Evolutionary conservation across 2,888 invertebrate species (phyloP).

Genomic region (Timandra comae): DNA sequence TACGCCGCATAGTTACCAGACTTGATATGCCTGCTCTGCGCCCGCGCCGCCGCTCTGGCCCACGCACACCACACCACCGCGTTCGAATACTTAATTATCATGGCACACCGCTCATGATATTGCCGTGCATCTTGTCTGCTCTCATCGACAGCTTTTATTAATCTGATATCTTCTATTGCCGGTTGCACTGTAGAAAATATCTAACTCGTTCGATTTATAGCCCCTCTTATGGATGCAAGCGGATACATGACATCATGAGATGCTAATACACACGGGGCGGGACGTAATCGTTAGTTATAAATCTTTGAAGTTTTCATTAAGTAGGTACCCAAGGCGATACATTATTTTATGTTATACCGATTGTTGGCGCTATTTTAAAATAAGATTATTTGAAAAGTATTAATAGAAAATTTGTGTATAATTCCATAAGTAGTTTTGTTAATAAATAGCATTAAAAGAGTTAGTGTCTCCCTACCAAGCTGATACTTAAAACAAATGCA

Average conservation of each 20-base stretch:
- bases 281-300: conserved; percentile 54
- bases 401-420: too few relatives aligned
- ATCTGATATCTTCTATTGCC: conserved; percentile 65
- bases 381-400: too few relatives aligned
- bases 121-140: conserved; percentile 60
- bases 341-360: too few relatives aligned
- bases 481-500: too few relatives aligned
- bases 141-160: conserved; percentile 65
- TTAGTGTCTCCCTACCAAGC: too few relatives aligned
- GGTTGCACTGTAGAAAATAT: conserved; percentile 57
- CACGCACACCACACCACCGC: conserved; percentile 54
- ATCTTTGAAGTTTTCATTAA: conserved; percentile 45
- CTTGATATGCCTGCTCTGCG: conserved; percentile 65
- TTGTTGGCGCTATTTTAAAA: too few relatives aligned
- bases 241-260: conserved; percentile 66
- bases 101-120: conserved; percentile 65
- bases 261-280: conserved; percentile 52
- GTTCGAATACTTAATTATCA: conserved; percentile 66
- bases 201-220: conserved; percentile 59
- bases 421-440: too few relatives aligned
- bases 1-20: conserved; percentile 77
- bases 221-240: conserved; percentile 53
- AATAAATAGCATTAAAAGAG: too few relatives aligned
- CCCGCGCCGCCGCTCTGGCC: conserved; percentile 35
- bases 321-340: too few relatives aligned